These are phyloP conservation scores for Drosophila simulans DNA, from an alignment of 1,140 invertebrate genomes.

Conservation along the genomic window DNA sequence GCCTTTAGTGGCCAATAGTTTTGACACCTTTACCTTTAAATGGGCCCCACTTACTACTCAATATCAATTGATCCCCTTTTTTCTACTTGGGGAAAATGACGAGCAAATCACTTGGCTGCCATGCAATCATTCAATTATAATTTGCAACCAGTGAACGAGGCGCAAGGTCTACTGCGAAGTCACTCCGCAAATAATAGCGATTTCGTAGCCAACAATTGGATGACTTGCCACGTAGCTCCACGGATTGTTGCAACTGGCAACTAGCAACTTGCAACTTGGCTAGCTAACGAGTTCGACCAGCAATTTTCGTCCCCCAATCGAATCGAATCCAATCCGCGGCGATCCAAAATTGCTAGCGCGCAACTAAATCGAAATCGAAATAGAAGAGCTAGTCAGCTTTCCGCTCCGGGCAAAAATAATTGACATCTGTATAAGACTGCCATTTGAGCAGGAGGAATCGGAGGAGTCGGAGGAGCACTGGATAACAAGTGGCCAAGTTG, in stretches of 20 bases:
- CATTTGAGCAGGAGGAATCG: constrained; percentile 54
- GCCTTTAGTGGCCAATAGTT: constrained; percentile 64
- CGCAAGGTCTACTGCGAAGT: constrained; percentile 40
- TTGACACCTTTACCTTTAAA: constrained; percentile 67
- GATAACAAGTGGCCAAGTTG: constrained; percentile 69
- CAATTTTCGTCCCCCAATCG: constrained; percentile 46
- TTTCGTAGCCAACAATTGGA: constrained; percentile 72
- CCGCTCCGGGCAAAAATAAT: constrained; percentile 71
- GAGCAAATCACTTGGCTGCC: constrained; percentile 71
- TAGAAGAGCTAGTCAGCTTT: constrained; percentile 39
- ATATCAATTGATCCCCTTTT: constrained; percentile 60
- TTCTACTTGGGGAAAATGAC: constrained; percentile 56
- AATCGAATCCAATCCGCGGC: constrained; percentile 50
- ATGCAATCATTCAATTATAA: constrained; percentile 83
- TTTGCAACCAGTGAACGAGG: constrained; percentile 51
- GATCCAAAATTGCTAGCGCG: constrained; percentile 61
- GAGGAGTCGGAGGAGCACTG: not conserved
- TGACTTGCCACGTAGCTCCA: constrained; percentile 72
- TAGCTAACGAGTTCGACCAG: constrained; percentile 58
- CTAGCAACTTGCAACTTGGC: constrained; percentile 38
- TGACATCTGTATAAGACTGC: constrained; percentile 77
- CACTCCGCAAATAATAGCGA: constrained; percentile 49
- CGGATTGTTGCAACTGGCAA: constrained; percentile 59
- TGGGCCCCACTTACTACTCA: constrained; percentile 35
- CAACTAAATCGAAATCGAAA: constrained; percentile 49